Evolutionary conservation across 2,113 vertebrate species (phyloP), one percentile per base, ranked within the genome.

Genomic region (Budorcas taxicolor): DNA sequence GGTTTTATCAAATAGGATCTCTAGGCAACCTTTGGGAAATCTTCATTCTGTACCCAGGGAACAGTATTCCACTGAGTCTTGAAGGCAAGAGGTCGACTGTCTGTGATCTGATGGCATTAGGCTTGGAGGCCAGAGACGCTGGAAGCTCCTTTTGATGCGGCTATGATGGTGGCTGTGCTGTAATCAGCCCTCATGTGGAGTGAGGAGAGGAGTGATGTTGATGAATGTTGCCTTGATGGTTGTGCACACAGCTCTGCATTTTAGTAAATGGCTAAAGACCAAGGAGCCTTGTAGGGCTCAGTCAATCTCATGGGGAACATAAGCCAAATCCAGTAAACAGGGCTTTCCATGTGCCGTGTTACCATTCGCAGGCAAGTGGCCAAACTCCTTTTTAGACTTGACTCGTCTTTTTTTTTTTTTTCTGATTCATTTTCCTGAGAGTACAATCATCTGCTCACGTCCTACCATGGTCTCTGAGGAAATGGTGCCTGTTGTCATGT

Each of bases 361-460:
- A 12, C 3, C 16, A 9, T 85, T 76, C n/a, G 6, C 45, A 27
- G 21, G 7, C 19, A 76, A 71, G 87, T 19, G 29, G 40, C 71
- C 85, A 33, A 27, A 23, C 5, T 25, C 9, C 7, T 82, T 45
- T 52, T 53, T 62, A 62, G 45, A 47, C 19, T 33, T 29, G 36
- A 29, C 31, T 52, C 10, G 1, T 19, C 16, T 33, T 33, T 15
- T 36, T 21, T 64, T 23, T 86, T 80, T 71, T 9, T 33, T 57
- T 12, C 76, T 83, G 53, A 23, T 93, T 93, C 84, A 40, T 82
- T 62, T 36, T 93, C 25, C n/a, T 74, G 50, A 93, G 36, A 67
- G 33, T 55, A 7, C 3, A 76, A 19, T 40, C 67, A 91, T 80
- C n/a, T 8, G 83, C 55, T 87, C 8, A 6, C 2, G 1, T 60